Conservation (phyloP, 1,140 invertebrate genomes). For the Eumaeus atala region DNA sequence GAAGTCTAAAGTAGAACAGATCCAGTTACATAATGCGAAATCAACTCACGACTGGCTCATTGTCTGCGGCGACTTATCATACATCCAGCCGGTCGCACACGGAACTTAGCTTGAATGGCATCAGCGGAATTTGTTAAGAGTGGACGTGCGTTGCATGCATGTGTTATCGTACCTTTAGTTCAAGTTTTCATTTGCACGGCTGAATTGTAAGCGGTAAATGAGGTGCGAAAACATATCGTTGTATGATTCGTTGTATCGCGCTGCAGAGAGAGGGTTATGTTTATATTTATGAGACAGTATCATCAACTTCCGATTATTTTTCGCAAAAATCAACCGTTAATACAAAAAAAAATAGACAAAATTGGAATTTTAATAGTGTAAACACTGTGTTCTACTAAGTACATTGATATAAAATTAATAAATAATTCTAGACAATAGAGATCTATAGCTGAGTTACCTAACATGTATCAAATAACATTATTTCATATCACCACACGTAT, state of each 20-base stretch:
- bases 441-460: too few species aligned
- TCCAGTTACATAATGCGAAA: constrained; percentile 40
- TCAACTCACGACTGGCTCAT: constrained; percentile 52
- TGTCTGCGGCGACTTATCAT: constrained; percentile 57
- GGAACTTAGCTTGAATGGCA: constrained; percentile 64
- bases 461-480: not conserved
- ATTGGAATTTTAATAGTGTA: too few species aligned
- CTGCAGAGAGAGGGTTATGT: constrained; percentile 1
- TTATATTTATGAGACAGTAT: too few species aligned
- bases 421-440: too few species aligned
- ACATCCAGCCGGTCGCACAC: constrained; percentile 42
- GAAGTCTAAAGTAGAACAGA: constrained; percentile 28
- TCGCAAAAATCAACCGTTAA: too few species aligned
- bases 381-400: too few species aligned
- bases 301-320: too few species aligned
- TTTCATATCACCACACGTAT: not conserved
- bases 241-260: too few species aligned
- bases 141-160: constrained; percentile 58
- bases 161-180: constrained; percentile 37
- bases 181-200: constrained; percentile 42
- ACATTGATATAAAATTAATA: too few species aligned
- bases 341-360: too few species aligned
- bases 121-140: constrained; percentile 67
- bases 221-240: constrained; percentile 7
- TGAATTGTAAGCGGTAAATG: constrained; percentile 24